These are phyloP conservation scores for Mongoloraphidia duomilia DNA, from an alignment of 2,888 invertebrate species.

Conservation along the genomic window DNA sequence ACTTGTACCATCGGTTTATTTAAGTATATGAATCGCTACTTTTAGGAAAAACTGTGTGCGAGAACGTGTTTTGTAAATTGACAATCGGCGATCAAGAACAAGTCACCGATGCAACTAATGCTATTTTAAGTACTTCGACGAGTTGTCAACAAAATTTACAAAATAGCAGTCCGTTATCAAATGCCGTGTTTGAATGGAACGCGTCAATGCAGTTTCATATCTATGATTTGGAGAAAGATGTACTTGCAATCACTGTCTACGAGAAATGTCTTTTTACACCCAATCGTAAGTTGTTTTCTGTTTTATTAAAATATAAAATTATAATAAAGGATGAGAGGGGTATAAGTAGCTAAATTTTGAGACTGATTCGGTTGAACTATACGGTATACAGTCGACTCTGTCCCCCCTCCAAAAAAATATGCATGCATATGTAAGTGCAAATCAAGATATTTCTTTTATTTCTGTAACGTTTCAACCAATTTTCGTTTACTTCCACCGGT, in stretches of 20 bases:
- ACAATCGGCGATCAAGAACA: slow-evolving; percentile 57
- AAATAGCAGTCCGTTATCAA: slow-evolving; percentile 20
- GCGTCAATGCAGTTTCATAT: slow-evolving; percentile 63
- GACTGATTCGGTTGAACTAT: too few relatives aligned
- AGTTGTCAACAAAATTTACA: slow-evolving; percentile 11
- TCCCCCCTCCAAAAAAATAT: too few relatives aligned
- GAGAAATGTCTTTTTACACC: slow-evolving; percentile 58
- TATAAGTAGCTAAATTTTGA: too few relatives aligned
- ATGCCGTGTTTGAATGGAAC: slow-evolving; percentile 38
- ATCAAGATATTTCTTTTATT: too few relatives aligned
- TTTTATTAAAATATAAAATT: not conserved
- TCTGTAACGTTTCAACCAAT: too few relatives aligned
- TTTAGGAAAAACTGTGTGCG: slow-evolving; percentile 36
- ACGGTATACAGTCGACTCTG: too few relatives aligned
- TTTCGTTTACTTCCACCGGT: too few relatives aligned
- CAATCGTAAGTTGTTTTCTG: slow-evolving; percentile 39
- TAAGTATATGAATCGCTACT: not conserved
- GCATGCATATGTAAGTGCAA: too few relatives aligned
- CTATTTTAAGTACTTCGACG: slow-evolving; percentile 30
- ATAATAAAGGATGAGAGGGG: too few relatives aligned
- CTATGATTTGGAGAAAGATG: slow-evolving; percentile 50
- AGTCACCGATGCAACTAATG: slow-evolving; percentile 44
- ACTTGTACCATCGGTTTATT: too few relatives aligned
- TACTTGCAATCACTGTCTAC: slow-evolving; percentile 52
- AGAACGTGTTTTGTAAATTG: slow-evolving; percentile 60